Conservation (phyloP, 2,797 vertebrate species). For the Spinus pinus region DNA sequence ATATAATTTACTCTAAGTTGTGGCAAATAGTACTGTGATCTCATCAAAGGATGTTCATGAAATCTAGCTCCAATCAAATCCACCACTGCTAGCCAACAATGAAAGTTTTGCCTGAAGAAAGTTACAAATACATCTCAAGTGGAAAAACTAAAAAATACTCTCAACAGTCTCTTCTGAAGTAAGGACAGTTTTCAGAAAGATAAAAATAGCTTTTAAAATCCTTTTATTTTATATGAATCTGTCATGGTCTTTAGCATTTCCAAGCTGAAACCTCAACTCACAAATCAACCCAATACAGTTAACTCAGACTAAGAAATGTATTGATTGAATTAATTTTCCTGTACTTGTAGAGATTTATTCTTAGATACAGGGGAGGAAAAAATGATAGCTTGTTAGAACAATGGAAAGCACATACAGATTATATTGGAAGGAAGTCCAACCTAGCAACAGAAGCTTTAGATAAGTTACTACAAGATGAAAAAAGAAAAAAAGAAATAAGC, state of each 20-base stretch:
- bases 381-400: not conserved
- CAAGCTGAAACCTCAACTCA: not conserved
- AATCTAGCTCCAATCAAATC: not conserved
- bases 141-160: not conserved
- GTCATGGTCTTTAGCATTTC: not conserved
- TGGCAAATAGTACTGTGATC: not conserved
- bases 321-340: not conserved
- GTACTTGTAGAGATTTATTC: not conserved
- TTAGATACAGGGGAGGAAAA: constrained; percentile 1
- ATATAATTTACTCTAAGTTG: not conserved
- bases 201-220: not conserved
- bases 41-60: not conserved
- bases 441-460: not conserved
- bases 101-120: not conserved
- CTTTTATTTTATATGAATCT: not conserved
- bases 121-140: not conserved
- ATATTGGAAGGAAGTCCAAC: not conserved
- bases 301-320: not conserved
- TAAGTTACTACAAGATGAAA: not conserved
- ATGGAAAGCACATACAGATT: not conserved
- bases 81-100: not conserved
- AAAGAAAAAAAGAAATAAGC: not conserved
- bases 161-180: not conserved
- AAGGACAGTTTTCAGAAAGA: not conserved
- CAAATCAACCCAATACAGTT: fast-evolving